Percentiles rank a stretch among this genome's conserved stretches.
phyloP scores from a whole-genome alignment of 2,888 invertebrate species.

The Hylaea fasciaria region DNA sequence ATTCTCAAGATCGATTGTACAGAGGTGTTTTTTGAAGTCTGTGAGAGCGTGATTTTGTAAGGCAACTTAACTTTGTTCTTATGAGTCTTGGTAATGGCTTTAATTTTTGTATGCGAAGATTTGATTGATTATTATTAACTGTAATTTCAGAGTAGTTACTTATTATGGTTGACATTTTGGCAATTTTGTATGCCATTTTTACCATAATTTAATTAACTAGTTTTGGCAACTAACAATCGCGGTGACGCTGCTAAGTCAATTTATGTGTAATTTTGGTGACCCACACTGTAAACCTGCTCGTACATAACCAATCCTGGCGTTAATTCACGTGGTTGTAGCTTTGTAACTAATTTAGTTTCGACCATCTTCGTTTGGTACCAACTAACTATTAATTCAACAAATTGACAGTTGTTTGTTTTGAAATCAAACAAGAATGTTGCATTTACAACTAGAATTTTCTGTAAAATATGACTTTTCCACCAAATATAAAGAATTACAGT shows the following conservation, averaged over 20 bases:
- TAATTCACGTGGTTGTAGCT: too few relatives aligned
- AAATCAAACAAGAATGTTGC: neutral
- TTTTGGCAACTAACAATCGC: neutral
- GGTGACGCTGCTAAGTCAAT: constrained; percentile 7
- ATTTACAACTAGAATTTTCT: neutral
- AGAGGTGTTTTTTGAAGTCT: constrained; percentile 14
- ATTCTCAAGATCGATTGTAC: constrained; percentile 17
- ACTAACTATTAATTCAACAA: too few relatives aligned
- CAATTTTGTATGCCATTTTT: too few relatives aligned
- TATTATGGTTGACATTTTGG: too few relatives aligned
- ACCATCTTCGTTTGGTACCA: too few relatives aligned
- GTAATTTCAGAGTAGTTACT: neutral
- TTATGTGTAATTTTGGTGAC: too few relatives aligned
- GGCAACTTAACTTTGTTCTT: constrained; percentile 20
- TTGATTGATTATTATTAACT: constrained; percentile 18
- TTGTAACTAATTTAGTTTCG: too few relatives aligned
- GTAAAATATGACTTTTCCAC: too few relatives aligned
- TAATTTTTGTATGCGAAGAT: constrained; percentile 38
- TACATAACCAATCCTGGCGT: too few relatives aligned
- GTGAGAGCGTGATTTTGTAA: constrained; percentile 16
- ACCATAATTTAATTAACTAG: too few relatives aligned
- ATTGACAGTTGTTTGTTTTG: neutral
- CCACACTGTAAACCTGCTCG: too few relatives aligned
- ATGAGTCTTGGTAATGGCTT: constrained; percentile 40
- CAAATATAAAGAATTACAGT: too few relatives aligned